phyloP scores from a whole-genome alignment of 2,888 invertebrate genomes.

The Megamerina dolium region DNA sequence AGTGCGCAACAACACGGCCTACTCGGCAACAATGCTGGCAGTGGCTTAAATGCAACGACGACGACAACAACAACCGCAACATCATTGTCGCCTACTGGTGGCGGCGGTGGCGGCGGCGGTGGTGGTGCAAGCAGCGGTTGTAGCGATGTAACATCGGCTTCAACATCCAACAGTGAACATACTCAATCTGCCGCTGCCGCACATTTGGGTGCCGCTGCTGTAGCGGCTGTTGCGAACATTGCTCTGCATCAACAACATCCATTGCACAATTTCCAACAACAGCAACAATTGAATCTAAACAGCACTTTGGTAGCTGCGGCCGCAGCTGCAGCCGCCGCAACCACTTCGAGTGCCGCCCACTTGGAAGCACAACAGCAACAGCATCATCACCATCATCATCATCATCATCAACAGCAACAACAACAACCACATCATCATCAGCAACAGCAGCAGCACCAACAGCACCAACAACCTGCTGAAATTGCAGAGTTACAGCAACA shows the following conservation, averaged over 20 bases:
- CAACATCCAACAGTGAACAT: constrained; percentile 26
- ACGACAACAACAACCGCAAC: constrained; percentile 35
- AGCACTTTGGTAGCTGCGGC: constrained; percentile 35
- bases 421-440: too few species aligned
- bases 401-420: constrained; percentile 25
- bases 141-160: constrained; percentile 26
- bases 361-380: constrained; percentile 31
- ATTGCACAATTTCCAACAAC: constrained; percentile 42
- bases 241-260: constrained; percentile 46
- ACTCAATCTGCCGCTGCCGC: constrained; percentile 32
- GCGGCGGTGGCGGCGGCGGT: constrained; percentile 28
- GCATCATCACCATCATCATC: constrained; percentile 17
- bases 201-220: constrained; percentile 32
- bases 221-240: constrained; percentile 42
- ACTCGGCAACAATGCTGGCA: constrained; percentile 28
- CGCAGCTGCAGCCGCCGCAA: constrained; percentile 33
- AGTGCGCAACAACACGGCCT: constrained; percentile 24
- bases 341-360: constrained; percentile 34
- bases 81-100: constrained; percentile 34
- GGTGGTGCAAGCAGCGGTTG: constrained; percentile 28
- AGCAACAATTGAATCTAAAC: constrained; percentile 41
- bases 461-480: constrained; percentile 19
- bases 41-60: constrained; percentile 37
- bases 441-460: too few species aligned
- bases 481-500: constrained; percentile 35